Base-by-base conservation (phyloP, 1,140 invertebrate genomes). In the Gonioctena quinquepunctata region DNA sequence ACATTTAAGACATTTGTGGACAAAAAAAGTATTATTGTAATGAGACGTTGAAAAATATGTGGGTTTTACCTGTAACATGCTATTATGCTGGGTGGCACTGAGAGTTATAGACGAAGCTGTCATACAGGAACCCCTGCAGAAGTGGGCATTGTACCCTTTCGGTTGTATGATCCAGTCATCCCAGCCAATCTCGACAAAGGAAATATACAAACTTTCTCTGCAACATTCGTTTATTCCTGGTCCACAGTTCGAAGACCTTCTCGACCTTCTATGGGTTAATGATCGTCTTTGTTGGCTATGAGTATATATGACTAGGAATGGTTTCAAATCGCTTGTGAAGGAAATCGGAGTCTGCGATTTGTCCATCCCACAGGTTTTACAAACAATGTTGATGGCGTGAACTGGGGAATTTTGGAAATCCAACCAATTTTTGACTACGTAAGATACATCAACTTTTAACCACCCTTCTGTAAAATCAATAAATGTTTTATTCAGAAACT, bases 131-230 rank as follows among this genome's bases (percentile, higher is more conserved):
- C 94, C 94, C 27, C 89, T 90, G 75, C 94, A 96, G 83, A 93
- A 95, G 81, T 94, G 94, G 0, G 93, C 93, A 69, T 94, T 88
- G 80, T 95, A 95, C 0, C 91, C 92, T 8, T 84, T 85, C 0
- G 94, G 94, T 54, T 90, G 86, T 18, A 96, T 87, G 61, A 96
- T 94, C 92, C 93, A 95, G 81, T 94, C 90, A 73, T 90, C 90
- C 94, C 94, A 96, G 49, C 93, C 93, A 48, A 96, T 90, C 23
- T 94, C 92, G 21, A 88, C 88, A 79, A 96, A 96, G 69, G 90
- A 91, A 13, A 96, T 90, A 75, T 92, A 91, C 0, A 96, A 84
- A 11, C 90, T 90, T 78, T 95, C 93, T 25, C 93, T 84, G 77
- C 94, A 96, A 80, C 94, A 96, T 74, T 94, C 92, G 48, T 88